Percentiles rank a stretch among this genome's conserved stretches.
Evolutionary conservation across 2,113 vertebrate species (phyloP).

Genomic region (Anser cygnoides): DNA sequence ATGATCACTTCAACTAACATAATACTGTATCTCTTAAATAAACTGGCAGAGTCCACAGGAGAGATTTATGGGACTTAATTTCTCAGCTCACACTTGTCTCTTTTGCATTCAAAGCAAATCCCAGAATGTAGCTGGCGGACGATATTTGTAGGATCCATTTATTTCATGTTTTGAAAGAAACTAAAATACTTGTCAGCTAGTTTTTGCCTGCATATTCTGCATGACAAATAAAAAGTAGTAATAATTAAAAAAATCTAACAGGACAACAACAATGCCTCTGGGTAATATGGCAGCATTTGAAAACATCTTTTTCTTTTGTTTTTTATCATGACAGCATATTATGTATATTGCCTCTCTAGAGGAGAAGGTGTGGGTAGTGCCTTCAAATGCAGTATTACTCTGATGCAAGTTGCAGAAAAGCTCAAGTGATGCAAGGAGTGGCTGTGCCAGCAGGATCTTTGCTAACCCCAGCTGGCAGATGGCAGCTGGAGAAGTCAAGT

Average conservation of each 20-base stretch:
- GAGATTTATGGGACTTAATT: constrained; percentile 37
- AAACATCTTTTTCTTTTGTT: neutral
- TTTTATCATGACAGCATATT: neutral
- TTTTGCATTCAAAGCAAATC: constrained; percentile 40
- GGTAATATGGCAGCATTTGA: neutral
- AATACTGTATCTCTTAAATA: constrained; percentile 56
- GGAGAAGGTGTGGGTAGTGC: neutral
- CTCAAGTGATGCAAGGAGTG: neutral
- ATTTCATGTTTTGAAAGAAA: constrained; percentile 29
- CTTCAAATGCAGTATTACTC: neutral
- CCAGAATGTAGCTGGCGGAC: constrained; percentile 11
- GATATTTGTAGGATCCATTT: constrained; percentile 40
- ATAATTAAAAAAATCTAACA: neutral
- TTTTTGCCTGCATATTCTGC: neutral
- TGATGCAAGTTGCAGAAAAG: neutral
- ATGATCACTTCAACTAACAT: constrained; percentile 48
- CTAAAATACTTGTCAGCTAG: neutral
- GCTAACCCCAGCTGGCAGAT: neutral
- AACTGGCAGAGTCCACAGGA: constrained; percentile 15
- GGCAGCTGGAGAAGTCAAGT: neutral
- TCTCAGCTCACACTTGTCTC: constrained; percentile 49
- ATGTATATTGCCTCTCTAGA: neutral
- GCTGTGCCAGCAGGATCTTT: neutral
- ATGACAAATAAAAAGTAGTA: neutral
- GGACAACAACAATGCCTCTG: neutral